Base-by-base conservation (phyloP, 2,113 vertebrate species). In the Malurus alboscapulatus region DNA sequence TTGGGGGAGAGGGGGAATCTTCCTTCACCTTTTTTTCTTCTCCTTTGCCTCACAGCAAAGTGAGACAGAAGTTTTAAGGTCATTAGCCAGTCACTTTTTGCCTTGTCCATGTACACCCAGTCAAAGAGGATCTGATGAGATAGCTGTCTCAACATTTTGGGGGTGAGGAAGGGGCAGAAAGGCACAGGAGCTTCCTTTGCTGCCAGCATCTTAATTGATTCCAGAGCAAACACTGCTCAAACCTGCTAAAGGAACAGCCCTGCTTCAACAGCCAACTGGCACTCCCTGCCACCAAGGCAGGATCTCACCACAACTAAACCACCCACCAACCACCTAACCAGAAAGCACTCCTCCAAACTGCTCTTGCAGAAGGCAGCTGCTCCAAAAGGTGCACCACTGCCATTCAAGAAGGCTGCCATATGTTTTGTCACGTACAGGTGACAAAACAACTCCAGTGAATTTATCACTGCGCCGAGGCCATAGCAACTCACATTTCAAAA, bases 121-220 rank as follows among this genome's bases (percentile, higher is more conserved):
- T 57, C 66, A 87, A 91, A 81, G 72, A 90, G 91, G 88, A 82
- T 59, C 90, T 93, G 90, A 55, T 62, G 87, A 89, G 36, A 91
- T 29, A 83, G 44, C 25, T 94, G 51, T 50, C 81, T 83, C 69
- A 91, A 92, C 69, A 67, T 65, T 53, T 82, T 61, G 45, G 24
- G 9, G 21, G 63, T 66, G 71, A 91, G 78, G 62, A 94, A 87
- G 62, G 73, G 51, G 62, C 80, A 89, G 82, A 82, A 85, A 36
- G 24, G 62, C 57, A 96, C 90, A 48, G 7, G 17, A 88, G 82
- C 50, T 67, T 84, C 84, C 84, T 93, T 30, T 73, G 85, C 51
- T 77, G 30, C 22, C 65, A 69, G 14, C 40, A 90, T 48, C 72
- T 87, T 93, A 92, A 87, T 36, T 84, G 79, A 91, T 76, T 84